Conservation (phyloP, 2,797 vertebrate genomes). For the Protonibea diacanthus region DNA sequence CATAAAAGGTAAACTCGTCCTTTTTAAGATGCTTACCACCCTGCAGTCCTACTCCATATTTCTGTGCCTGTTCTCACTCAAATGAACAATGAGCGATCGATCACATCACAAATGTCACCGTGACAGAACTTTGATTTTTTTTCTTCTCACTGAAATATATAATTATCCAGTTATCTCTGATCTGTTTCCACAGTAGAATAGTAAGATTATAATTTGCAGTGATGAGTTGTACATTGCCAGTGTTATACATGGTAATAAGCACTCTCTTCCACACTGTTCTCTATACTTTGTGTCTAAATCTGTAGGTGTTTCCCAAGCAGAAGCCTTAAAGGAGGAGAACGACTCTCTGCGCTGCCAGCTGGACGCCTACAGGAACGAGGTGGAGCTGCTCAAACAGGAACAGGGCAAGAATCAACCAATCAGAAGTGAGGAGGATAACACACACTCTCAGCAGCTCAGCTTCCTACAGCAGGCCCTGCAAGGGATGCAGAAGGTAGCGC, state of each 20-base stretch:
- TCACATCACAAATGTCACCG: slow-evolving; percentile 8
- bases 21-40: slow-evolving; percentile 19
- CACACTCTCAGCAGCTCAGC: slow-evolving; percentile 93
- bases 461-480: slow-evolving; percentile 96
- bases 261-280: neutral
- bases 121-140: neutral
- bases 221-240: too few species aligned
- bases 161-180: too few species aligned
- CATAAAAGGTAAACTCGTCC: slow-evolving; percentile 16
- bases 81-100: neutral
- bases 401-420: slow-evolving; percentile 89
- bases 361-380: slow-evolving; percentile 94
- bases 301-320: slow-evolving; percentile 88
- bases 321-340: slow-evolving; percentile 95
- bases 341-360: slow-evolving; percentile 97
- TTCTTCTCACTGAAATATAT: neutral
- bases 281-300: neutral
- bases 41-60: neutral
- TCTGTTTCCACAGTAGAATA: neutral
- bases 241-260: neutral
- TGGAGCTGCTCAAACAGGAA: slow-evolving; percentile 95
- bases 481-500: slow-evolving; percentile 94
- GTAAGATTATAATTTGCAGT: neutral
- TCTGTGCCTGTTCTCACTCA: slow-evolving; percentile 14
- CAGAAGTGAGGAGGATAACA: slow-evolving; percentile 89